Percentiles rank a stretch among this genome's conserved stretches.
Evolutionary conservation across 2,113 vertebrate species (phyloP).

Genomic region (Piprites chloris): DNA sequence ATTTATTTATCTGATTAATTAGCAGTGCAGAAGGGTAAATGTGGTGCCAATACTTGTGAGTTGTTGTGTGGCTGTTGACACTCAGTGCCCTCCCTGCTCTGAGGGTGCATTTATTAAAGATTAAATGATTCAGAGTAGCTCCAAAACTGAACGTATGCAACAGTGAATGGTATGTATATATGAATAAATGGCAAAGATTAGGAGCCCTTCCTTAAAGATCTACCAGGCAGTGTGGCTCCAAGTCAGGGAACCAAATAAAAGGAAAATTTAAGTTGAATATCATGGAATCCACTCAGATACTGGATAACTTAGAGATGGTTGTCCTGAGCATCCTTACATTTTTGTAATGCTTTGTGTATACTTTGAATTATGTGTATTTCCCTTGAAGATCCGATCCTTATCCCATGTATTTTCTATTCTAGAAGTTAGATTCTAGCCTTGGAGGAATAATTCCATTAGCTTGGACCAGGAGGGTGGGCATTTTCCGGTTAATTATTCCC

Average conservation of each 20-base stretch:
- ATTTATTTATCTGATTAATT: background rate
- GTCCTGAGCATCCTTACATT: background rate
- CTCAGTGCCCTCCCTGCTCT: background rate
- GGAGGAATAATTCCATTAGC: background rate
- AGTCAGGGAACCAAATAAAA: background rate
- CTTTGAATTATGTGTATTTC: background rate
- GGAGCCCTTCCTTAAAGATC: background rate
- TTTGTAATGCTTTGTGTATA: background rate
- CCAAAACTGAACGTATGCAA: background rate
- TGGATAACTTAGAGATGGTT: background rate
- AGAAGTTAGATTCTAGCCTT: background rate
- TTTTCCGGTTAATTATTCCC: background rate
- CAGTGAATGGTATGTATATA: background rate
- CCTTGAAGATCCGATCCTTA: background rate
- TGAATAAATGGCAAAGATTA: background rate
- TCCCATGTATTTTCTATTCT: rapidly evolving
- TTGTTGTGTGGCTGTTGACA: background rate
- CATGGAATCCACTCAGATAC: background rate
- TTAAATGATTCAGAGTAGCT: background rate
- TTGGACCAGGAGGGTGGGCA: background rate
- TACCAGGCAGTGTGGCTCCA: background rate
- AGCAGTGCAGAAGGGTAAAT: background rate
- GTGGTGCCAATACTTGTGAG: background rate
- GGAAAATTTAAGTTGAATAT: background rate
- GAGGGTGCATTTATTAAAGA: background rate